These are phyloP conservation scores for Crenichthys baileyi DNA, from an alignment of 2,797 vertebrate species.

Conservation along the genomic window DNA sequence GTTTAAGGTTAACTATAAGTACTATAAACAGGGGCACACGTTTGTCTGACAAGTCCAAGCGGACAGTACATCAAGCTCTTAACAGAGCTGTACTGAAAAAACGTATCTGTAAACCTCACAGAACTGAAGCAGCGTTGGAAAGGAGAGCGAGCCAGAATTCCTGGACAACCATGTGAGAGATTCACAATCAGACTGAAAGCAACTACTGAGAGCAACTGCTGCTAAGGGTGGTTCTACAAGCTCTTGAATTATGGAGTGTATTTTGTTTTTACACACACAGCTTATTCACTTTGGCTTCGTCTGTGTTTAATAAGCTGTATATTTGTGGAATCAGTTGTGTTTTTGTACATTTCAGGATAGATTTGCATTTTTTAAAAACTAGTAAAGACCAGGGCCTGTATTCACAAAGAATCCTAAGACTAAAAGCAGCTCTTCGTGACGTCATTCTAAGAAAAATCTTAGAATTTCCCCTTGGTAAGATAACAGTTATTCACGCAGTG, in stretches of 20 bases:
- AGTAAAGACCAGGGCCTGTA: neutral
- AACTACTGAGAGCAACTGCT: neutral
- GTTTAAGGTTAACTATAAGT: neutral
- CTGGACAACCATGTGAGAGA: too few species aligned
- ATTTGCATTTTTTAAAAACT: neutral
- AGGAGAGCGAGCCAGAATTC: neutral
- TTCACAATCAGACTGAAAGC: neutral
- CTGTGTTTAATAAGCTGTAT: neutral
- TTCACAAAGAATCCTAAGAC: too few species aligned
- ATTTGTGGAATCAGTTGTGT: neutral
- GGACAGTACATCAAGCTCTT: neutral
- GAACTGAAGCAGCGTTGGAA: neutral
- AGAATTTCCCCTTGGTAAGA: too few species aligned
- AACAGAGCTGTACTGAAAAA: neutral
- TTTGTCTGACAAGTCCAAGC: neutral
- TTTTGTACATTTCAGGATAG: neutral
- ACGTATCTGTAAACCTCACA: neutral
- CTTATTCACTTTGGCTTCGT: neutral
- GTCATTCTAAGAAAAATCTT: too few species aligned
- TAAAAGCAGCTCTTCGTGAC: too few species aligned
- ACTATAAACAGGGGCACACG: neutral
- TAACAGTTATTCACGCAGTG: too few species aligned
- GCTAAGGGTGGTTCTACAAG: neutral
- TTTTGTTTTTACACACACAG: neutral
- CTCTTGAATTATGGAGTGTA: neutral